A percentile compares a stretch with the other conserved stretches of the same genome.
phyloP scores from a whole-genome alignment of 2,888 invertebrate genomes.

The Plutella xylostella region DNA sequence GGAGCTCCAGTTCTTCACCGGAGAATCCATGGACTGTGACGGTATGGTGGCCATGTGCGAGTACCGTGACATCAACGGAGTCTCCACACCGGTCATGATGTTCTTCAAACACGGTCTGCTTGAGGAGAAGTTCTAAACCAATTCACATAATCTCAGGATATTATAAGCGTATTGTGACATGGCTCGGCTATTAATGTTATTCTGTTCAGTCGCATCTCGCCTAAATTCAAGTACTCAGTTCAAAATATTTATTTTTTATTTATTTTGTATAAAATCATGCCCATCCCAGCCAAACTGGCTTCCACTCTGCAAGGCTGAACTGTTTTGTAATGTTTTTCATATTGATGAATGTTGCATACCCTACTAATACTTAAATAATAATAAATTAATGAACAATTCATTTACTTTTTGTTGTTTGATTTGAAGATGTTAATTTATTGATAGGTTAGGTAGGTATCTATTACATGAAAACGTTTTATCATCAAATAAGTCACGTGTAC shows the following conservation, averaged over 20 bases:
- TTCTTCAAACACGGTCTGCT: slow-evolving; percentile 96
- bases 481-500: no score
- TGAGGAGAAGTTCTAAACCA: slow-evolving; percentile 90
- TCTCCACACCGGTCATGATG: slow-evolving; percentile 89
- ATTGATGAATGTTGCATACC: slow-evolving; percentile 46
- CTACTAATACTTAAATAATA: slow-evolving; percentile 29
- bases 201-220: not conserved
- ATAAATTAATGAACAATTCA: slow-evolving; percentile 55
- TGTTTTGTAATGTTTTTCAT: slow-evolving; percentile 50
- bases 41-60: slow-evolving; percentile 95
- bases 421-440: no score
- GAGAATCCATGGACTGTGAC: slow-evolving; percentile 94
- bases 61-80: slow-evolving; percentile 89
- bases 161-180: slow-evolving; percentile 39
- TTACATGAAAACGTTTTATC: no score
- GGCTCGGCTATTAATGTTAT: slow-evolving; percentile 34
- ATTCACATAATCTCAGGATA: slow-evolving; percentile 17
- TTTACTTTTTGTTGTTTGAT: slow-evolving; percentile 17
- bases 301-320: slow-evolving; percentile 66
- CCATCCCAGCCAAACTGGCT: slow-evolving; percentile 46
- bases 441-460: no score
- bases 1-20: slow-evolving; percentile 92
- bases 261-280: slow-evolving; percentile 54
- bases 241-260: slow-evolving; percentile 40
- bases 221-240: not conserved